phyloP scores from a whole-genome alignment of 2,888 invertebrate genomes.

The Eupithecia subfuscata region DNA sequence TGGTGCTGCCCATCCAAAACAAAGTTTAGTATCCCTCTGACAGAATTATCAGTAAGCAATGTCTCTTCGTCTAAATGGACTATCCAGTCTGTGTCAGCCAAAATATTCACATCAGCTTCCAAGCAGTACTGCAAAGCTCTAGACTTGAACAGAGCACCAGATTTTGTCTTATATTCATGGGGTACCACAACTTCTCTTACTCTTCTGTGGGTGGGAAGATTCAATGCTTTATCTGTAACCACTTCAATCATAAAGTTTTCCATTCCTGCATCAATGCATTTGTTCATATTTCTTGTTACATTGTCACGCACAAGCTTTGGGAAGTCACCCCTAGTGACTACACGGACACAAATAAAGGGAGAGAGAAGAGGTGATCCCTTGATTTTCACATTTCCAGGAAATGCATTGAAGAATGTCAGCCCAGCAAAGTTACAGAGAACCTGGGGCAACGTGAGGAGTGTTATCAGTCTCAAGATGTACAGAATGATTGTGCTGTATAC shows the following conservation, averaged over 20 bases:
- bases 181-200: conserved; percentile 96
- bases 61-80: conserved; percentile 99
- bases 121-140: conserved; percentile 97
- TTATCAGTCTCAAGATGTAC: conserved; percentile 91
- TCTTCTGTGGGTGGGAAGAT: conserved; percentile 90
- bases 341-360: conserved; percentile 96
- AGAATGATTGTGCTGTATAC: conserved; percentile 88
- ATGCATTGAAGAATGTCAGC: conserved; percentile 95
- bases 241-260: conserved; percentile 98
- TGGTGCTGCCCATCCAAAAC: conserved; percentile 96
- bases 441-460: conserved; percentile 94
- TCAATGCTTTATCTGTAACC: conserved; percentile 94
- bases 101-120: conserved; percentile 93
- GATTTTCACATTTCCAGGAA: conserved; percentile 94
- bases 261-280: conserved; percentile 94
- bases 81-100: conserved; percentile 96
- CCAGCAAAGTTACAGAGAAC: conserved; percentile 95
- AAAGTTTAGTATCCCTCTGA: conserved; percentile 96
- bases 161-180: conserved; percentile 92
- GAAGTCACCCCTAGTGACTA: conserved; percentile 97
- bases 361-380: conserved; percentile 96
- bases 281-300: conserved; percentile 93
- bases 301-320: conserved; percentile 95
- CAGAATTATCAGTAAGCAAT: conserved; percentile 94
- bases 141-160: conserved; percentile 96